Conservation (phyloP, 2,113 vertebrate species). For the Uropsilus gracilis region DNA sequence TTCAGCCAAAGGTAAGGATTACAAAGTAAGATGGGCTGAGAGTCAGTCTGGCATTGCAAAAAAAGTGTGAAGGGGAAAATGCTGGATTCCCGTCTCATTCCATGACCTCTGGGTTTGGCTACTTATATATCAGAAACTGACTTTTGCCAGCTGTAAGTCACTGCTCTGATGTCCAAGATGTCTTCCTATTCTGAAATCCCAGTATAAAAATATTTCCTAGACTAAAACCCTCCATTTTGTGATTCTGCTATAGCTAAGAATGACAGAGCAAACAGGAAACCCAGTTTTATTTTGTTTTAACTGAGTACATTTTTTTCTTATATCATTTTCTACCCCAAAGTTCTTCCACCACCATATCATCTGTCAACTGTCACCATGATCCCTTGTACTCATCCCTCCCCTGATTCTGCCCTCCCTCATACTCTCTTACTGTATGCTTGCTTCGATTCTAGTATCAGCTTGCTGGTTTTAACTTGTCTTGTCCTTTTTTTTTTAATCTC, state of each 20-base stretch:
- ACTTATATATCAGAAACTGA: not conserved
- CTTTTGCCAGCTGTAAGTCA: not conserved
- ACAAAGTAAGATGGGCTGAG: not conserved
- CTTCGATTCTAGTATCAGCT: too few species aligned
- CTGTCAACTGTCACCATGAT: too few species aligned
- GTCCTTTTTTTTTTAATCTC: too few species aligned
- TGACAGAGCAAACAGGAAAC: not conserved
- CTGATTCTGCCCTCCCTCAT: too few species aligned
- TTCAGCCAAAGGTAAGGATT: not conserved
- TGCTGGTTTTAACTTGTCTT: too few species aligned
- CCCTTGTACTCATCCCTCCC: too few species aligned
- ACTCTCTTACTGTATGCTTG: too few species aligned
- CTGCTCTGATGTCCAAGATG: not conserved
- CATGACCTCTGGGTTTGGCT: too few species aligned
- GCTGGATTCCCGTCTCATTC: accelerated
- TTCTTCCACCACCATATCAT: too few species aligned
- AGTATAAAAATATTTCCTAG: not conserved
- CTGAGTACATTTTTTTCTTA: too few species aligned
- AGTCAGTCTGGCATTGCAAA: accelerated
- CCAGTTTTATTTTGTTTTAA: too few species aligned
- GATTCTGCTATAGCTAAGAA: not conserved
- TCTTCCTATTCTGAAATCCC: not conserved
- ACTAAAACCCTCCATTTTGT: not conserved
- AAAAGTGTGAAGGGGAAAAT: not conserved
- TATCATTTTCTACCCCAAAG: too few species aligned